Evolutionary conservation across 2,797 vertebrate genomes (phyloP), one percentile per base, ranked within the genome.

Genomic region (Lerista edwardsae): DNA sequence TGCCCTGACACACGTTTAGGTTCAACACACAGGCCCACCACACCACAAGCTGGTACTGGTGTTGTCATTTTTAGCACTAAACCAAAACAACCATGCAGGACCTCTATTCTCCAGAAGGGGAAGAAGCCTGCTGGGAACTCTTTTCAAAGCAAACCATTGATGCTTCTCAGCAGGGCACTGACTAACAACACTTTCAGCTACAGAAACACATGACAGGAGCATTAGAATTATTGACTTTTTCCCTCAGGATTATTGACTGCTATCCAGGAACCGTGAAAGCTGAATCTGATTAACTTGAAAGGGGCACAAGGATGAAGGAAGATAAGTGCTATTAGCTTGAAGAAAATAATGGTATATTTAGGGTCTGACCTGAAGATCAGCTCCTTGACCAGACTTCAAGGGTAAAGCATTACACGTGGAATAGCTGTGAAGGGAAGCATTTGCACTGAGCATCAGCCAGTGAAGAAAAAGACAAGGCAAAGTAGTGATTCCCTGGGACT

Each of bases 91-190:
- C 23, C 21, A 27, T 77, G 57, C 29, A 72, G 55, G 68, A 31
- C 31, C 62, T 81, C 17, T 81, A 64, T 78, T 62, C 39, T 75
- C n/a, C 34, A 77, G 67, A 74, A 74, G 77, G 87, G 47, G 23
- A 75, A 23, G 15, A 34, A 19, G 15, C 36, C 0, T 23, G 59
- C 19, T 57, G 23, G 14, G 57, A 47, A 3, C 41, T 79, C 39
- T 79, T 19, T 83, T 75, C 61, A 79, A 57, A 41, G 62, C 75
- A 83, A 65, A 57, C 27, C 41, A 3, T 75, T 62, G 61, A 78
- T 73, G 1, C 69, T 71, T 64, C 65, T 57, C 73, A 64, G 25
- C 25, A 27, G 57, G 79, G 21, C 27, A 57, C 34, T 59, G 12
- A 31, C 57, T 71, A 17, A 31, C 59, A 31, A 23, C 0, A 0